A percentile compares a stretch with the other conserved stretches of the same genome.
phyloP scores from a whole-genome alignment of 2,797 vertebrate genomes.

The Pseudocheirus occidentalis region DNA sequence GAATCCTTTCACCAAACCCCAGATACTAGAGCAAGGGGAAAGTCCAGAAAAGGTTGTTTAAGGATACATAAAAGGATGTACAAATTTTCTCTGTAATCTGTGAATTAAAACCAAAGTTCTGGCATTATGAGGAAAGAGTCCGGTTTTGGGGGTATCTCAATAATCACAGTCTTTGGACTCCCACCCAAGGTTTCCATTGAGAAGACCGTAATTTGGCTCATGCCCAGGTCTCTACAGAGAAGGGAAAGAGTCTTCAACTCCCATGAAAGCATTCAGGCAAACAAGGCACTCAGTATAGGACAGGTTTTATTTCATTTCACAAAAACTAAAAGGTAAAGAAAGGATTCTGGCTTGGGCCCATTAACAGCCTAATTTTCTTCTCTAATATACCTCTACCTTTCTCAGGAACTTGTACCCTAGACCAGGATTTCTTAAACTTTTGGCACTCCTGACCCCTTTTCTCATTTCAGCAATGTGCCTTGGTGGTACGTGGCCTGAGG shows the following conservation, averaged over 20 bases:
- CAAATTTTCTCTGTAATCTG: background rate
- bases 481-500: no score
- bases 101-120: background rate
- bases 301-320: background rate
- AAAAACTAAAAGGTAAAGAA: background rate
- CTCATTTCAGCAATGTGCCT: no score
- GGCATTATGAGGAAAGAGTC: background rate
- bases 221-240: background rate
- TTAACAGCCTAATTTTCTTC: background rate
- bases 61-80: background rate
- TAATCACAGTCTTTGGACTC: background rate
- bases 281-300: background rate
- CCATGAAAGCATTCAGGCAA: background rate
- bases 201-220: background rate
- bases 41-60: background rate
- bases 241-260: background rate
- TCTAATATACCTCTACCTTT: background rate
- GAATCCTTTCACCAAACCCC: background rate
- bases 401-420: background rate
- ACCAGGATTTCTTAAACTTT: background rate
- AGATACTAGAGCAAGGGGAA: background rate
- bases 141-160: background rate
- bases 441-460: no score
- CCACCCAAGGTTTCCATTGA: background rate
- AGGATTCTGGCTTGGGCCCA: no score